Percentiles rank a stretch among this genome's conserved stretches.
Conservation (phyloP, 2,888 invertebrate species). For the Ochlodes sylvanus region DNA sequence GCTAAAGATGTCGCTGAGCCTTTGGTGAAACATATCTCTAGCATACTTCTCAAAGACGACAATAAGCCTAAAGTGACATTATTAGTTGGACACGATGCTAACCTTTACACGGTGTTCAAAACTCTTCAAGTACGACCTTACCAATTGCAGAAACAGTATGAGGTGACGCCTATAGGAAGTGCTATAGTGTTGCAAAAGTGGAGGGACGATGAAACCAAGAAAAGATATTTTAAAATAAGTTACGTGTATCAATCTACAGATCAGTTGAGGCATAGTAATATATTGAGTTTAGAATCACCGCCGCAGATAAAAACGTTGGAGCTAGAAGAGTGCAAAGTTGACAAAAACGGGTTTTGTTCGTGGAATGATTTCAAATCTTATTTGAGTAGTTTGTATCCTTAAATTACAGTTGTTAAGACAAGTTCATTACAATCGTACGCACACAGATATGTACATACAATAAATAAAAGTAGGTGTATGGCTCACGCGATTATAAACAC, state of each 20-base stretch:
- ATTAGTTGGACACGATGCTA: conserved; percentile 76
- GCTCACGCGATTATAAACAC: no score
- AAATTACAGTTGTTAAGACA: background rate
- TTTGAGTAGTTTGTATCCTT: conserved; percentile 44
- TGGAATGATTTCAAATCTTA: conserved; percentile 64
- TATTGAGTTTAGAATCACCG: conserved; percentile 58
- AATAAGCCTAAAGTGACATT: conserved; percentile 57
- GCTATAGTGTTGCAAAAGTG: conserved; percentile 76
- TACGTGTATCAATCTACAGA: conserved; percentile 68
- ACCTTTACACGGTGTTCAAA: conserved; percentile 66
- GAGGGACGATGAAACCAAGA: conserved; percentile 50
- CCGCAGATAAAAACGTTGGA: conserved; percentile 60
- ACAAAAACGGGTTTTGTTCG: conserved; percentile 62
- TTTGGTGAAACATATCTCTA: conserved; percentile 59
- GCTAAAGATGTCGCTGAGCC: conserved; percentile 68
- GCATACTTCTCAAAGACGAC: conserved; percentile 53
- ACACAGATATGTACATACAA: no score
- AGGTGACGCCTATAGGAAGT: conserved; percentile 66
- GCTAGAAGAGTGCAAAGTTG: conserved; percentile 57
- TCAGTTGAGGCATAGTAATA: conserved; percentile 60
- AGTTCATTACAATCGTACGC: no score
- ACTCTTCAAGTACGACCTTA: conserved; percentile 61
- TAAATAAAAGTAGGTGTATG: no score
- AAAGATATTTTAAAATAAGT: conserved; percentile 60
- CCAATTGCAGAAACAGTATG: conserved; percentile 58